Conservation (phyloP, 1,140 invertebrate genomes). For the Pachypeltis micranthus region DNA sequence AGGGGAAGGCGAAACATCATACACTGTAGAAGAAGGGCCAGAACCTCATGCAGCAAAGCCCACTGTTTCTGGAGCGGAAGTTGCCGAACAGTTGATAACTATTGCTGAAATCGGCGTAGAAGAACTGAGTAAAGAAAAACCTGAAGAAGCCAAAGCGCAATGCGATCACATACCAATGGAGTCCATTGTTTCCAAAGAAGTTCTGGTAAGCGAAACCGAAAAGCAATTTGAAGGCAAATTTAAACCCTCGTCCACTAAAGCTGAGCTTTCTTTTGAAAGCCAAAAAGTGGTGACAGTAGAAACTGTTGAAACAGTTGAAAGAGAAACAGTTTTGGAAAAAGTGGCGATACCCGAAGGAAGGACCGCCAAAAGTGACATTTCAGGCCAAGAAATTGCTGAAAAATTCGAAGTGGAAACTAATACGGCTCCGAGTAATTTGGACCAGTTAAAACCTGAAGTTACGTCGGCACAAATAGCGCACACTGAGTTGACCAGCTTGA, state of each 20-base stretch:
- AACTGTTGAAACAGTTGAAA: slow-evolving; percentile 37
- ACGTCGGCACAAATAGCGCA: slow-evolving; percentile 35
- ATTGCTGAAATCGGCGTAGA: slow-evolving; percentile 3
- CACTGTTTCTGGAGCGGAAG: slow-evolving; percentile 5
- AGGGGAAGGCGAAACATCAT: slow-evolving; percentile 31
- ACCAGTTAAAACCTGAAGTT: slow-evolving; percentile 23
- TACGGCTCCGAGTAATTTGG: slow-evolving; percentile 32
- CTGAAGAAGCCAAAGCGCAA: slow-evolving; percentile 23
- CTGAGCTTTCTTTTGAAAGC: slow-evolving; percentile 23
- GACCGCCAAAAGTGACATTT: slow-evolving; percentile 24
- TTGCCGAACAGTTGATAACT: slow-evolving; percentile 7
- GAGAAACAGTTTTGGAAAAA: slow-evolving; percentile 28
- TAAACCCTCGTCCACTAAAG: slow-evolving; percentile 24
- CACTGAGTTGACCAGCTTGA: slow-evolving; percentile 38
- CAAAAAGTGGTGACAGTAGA: slow-evolving; percentile 36
- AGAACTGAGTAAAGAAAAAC: slow-evolving; percentile 25
- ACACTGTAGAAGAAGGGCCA: slow-evolving; percentile 35
- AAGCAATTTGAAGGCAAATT: slow-evolving; percentile 25
- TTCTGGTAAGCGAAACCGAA: slow-evolving; percentile 31
- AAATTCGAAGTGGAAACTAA: slow-evolving; percentile 35
- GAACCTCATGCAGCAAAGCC: slow-evolving; percentile 30
- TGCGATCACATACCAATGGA: slow-evolving; percentile 31
- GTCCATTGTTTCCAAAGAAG: slow-evolving; percentile 30
- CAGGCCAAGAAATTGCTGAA: slow-evolving; percentile 34
- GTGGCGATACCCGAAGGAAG: slow-evolving; percentile 1